phyloP scores from a whole-genome alignment of 2,888 invertebrate species.

The Pimpla rufipes region DNA sequence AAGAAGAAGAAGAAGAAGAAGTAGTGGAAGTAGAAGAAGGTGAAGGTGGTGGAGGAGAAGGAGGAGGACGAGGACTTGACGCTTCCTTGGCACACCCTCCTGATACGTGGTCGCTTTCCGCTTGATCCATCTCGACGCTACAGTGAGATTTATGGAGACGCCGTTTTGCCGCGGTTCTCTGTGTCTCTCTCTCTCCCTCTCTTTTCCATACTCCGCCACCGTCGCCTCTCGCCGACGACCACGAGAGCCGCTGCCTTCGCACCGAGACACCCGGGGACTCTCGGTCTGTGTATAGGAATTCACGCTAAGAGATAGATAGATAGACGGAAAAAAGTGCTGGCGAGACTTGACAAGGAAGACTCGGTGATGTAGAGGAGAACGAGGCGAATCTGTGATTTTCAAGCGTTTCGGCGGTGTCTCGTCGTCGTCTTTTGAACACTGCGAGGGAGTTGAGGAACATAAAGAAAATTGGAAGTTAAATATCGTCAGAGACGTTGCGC shows the following conservation, averaged over 20 bases:
- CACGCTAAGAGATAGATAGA: constrained; percentile 44
- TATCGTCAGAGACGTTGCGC: no score
- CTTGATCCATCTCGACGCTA: constrained; percentile 84
- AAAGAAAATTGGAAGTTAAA: no score
- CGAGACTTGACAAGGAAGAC: background rate
- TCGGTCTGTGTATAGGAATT: constrained; percentile 53
- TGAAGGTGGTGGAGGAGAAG: constrained; percentile 40
- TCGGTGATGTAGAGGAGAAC: constrained; percentile 19
- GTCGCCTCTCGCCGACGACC: constrained; percentile 16
- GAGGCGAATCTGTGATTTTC: no score
- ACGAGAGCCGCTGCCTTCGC: constrained; percentile 32
- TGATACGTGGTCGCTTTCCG: constrained; percentile 82
- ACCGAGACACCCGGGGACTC: constrained; percentile 38
- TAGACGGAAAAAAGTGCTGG: constrained; percentile 24
- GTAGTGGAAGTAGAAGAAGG: constrained; percentile 31
- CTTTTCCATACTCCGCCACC: background rate
- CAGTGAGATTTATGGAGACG: constrained; percentile 85
- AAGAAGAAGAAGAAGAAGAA: constrained; percentile 53
- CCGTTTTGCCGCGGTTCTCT: constrained; percentile 72
- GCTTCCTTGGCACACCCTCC: constrained; percentile 72
- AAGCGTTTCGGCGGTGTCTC: no score
- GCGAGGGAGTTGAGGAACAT: no score
- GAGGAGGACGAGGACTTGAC: constrained; percentile 62
- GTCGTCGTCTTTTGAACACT: no score
- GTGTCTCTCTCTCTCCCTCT: constrained; percentile 36